Percentiles rank a stretch among this genome's conserved stretches.
Evolutionary conservation across 2,113 vertebrate genomes (phyloP).

Genomic region (Catharus bicknelli): DNA sequence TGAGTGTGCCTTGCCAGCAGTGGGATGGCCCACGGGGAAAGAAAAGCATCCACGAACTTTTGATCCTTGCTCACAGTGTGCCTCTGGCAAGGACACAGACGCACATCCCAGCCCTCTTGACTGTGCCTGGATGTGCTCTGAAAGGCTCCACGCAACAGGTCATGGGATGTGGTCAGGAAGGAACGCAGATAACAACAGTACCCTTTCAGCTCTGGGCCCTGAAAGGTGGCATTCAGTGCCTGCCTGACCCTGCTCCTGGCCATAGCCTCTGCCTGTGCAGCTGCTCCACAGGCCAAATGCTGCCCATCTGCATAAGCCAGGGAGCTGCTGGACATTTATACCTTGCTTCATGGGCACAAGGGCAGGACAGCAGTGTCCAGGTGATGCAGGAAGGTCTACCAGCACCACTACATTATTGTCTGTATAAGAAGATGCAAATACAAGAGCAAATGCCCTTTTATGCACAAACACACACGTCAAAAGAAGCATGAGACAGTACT

Average conservation of each 20-base stretch:
- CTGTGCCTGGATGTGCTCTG: not conserved
- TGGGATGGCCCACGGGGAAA: not conserved
- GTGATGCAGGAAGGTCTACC: not conserved
- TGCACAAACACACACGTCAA: not conserved
- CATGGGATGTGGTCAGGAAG: not conserved
- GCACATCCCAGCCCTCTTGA: not conserved
- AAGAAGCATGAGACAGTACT: conserved; percentile 6
- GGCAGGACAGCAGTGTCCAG: not conserved
- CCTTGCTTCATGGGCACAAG: not conserved
- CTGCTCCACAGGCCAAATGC: fast-evolving
- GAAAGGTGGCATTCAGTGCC: conserved; percentile 16
- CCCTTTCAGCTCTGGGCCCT: conserved; percentile 23
- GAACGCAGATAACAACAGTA: not conserved
- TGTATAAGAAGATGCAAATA: not conserved
- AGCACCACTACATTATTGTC: not conserved
- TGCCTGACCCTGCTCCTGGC: not conserved
- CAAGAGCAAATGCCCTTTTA: not conserved
- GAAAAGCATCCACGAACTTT: not conserved
- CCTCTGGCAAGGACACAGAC: fast-evolving
- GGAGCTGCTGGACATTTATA: not conserved
- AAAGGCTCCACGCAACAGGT: not conserved
- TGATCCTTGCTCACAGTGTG: not conserved
- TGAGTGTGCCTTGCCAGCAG: fast-evolving
- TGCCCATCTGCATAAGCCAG: not conserved
- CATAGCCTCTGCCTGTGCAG: fast-evolving